A percentile compares a stretch with the other conserved stretches of the same genome.
These are phyloP conservation scores for Rattus rattus DNA, from an alignment of 2,113 vertebrate genomes.

Conservation along the genomic window DNA sequence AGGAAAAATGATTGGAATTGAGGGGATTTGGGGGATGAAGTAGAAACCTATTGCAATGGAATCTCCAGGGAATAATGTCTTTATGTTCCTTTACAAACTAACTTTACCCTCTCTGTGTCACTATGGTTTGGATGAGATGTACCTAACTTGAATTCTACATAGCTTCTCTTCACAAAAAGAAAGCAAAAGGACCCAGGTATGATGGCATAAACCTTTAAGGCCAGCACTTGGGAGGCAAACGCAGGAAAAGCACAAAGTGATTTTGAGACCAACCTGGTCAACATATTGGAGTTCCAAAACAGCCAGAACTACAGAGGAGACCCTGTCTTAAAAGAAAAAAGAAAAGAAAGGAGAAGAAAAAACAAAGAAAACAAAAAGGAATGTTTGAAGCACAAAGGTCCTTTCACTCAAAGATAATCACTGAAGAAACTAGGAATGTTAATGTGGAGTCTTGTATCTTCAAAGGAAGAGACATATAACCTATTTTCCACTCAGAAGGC, in stretches of 20 bases:
- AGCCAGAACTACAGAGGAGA: background rate
- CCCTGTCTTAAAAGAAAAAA: background rate
- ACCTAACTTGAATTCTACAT: background rate
- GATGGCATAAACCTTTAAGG: background rate
- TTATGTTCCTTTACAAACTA: background rate
- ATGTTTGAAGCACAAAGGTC: background rate
- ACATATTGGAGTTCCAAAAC: background rate
- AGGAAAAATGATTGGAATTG: background rate
- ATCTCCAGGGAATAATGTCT: background rate
- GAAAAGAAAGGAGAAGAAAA: background rate
- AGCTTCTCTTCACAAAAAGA: background rate
- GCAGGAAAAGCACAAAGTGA: background rate
- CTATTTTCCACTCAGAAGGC: background rate
- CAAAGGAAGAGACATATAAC: background rate
- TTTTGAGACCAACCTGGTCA: background rate
- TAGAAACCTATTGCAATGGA: background rate
- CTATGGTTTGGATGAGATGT: background rate
- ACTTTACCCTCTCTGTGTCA: conserved; percentile 9
- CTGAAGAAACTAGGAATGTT: background rate
- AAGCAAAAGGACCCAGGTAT: background rate
- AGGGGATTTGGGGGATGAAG: background rate
- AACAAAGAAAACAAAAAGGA: no score
- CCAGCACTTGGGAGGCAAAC: background rate
- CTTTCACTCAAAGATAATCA: background rate
- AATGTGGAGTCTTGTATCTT: background rate